A percentile compares a stretch with the other conserved stretches of the same genome.
These are phyloP conservation scores for Urocyon cinereoargenteus DNA, from an alignment of 2,797 vertebrate genomes.

Conservation along the genomic window DNA sequence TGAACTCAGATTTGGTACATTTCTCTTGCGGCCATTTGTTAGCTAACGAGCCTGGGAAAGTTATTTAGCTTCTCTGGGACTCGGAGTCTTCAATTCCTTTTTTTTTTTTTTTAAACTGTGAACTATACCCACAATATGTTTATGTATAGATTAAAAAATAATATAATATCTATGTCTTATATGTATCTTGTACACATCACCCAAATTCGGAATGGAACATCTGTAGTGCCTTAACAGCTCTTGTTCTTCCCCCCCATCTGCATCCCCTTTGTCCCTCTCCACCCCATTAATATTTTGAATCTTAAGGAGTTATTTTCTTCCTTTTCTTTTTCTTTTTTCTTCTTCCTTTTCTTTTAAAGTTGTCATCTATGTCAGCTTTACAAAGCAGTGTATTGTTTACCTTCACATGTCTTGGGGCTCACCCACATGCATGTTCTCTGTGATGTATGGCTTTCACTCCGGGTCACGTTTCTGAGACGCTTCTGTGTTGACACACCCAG, in stretches of 20 bases:
- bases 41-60: neutral
- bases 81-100: neutral
- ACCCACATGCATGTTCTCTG: neutral
- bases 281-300: neutral
- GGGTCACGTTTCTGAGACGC: neutral
- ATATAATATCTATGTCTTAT: neutral
- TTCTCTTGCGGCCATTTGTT: neutral
- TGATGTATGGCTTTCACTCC: neutral
- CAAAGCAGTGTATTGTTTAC: neutral
- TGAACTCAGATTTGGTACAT: neutral
- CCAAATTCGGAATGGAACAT: neutral
- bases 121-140: neutral
- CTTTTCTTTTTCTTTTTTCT: slow-evolving; percentile 42
- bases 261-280: neutral
- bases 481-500: no score
- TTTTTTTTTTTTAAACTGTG: neutral
- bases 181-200: neutral
- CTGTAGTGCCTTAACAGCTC: neutral
- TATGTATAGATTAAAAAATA: neutral
- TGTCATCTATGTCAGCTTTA: neutral
- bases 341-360: slow-evolving; percentile 36
- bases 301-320: neutral
- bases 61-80: neutral
- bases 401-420: neutral
- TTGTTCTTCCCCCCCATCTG: neutral